A percentile compares a stretch with the other conserved stretches of the same genome.
phyloP scores from a whole-genome alignment of 1,140 invertebrate genomes.

The honey bee (Apis mellifera) region Amel_HAv3.1 CM009936.2:11510501-11511000 shows the following conservation, averaged over 20 bases:
- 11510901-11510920: too few species aligned
- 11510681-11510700: constrained; percentile 93
- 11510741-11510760: too few species aligned
- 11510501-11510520: constrained; percentile 95
- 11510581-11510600: constrained; percentile 89
- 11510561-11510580: constrained; percentile 90
- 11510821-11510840: too few species aligned
- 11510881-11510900: too few species aligned
- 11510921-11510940: constrained; percentile 4
- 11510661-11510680: constrained; percentile 94
- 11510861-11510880: too few species aligned
- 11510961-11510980: background rate
- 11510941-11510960: constrained; percentile 32
- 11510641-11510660: constrained; percentile 94
- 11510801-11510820: too few species aligned
- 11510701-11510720: background rate
- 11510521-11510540: constrained; percentile 92
- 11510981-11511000: background rate
- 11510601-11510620: constrained; percentile 89
- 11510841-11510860: too few species aligned
- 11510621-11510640: constrained; percentile 89
- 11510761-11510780: too few species aligned
- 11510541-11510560: constrained; percentile 86
- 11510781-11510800: too few species aligned
- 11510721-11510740: too few species aligned